Base-by-base conservation (phyloP, 2,888 invertebrate species). In the Lymantria monacha region DNA sequence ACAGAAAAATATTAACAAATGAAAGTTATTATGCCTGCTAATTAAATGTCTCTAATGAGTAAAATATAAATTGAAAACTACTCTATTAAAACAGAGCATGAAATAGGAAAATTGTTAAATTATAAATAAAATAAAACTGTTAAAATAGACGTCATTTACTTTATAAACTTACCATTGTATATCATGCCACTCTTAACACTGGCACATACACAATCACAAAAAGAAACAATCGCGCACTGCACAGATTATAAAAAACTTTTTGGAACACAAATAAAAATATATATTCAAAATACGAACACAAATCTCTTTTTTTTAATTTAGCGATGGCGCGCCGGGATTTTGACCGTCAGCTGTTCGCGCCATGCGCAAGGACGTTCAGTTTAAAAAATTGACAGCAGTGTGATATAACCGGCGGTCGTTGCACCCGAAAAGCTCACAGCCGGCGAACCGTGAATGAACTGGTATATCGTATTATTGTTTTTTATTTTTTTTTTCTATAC, bases 391-490 rank as follows among this genome's bases (percentile, higher is more conserved):
- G 68, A 74, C 72, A 72, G 66, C 71, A 65, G 74, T 72, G 68
- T 79, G 75, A 77, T 74, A 76, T 78, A 79, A 76, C 71, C 51
- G 51, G 70, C 75, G 87, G 84, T 84, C 80, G 65, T 76, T 81
- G 86, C 79, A 71, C 83, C 79, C 78, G 60, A 76, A 76, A 73
- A 72, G 74, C 75, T 72, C 65, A 63, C 70, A 70, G 74, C 71
- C 75, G 77, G 70, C 74, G 76, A 79, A 76, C 74, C 81, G 82
- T 83, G 84, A 85, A 84, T 85, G 81, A 79, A 81, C 79, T 73
- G 79, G 76, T 74, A 72, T 71, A 70, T 74, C 69, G 72, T 74
- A 76, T 74, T 80, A 59, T 79, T 76, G 57, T 61, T 60, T 68
- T 69, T 66, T 61, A 40, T 57, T 59, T 52, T 63, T 36, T 67